Percentiles rank a stretch among this genome's conserved stretches.
Conservation (phyloP, 2,888 invertebrate genomes). For the Drosophila robusta region DNA sequence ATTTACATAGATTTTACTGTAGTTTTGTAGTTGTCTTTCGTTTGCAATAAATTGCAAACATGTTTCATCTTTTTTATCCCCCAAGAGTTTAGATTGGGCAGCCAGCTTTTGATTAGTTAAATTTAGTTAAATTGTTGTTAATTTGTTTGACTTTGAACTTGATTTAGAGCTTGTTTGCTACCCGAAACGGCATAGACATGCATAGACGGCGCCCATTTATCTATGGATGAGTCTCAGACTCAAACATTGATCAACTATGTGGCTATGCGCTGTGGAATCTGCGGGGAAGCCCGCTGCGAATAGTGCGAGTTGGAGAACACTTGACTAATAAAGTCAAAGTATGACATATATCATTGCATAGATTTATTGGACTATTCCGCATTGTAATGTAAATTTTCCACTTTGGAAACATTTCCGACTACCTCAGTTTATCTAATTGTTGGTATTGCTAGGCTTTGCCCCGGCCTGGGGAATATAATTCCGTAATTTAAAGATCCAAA, state of each 20-base stretch:
- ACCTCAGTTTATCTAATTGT: too few relatives aligned
- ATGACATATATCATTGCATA: neutral
- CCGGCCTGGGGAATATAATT: too few relatives aligned
- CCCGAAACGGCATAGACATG: constrained; percentile 32
- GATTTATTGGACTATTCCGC: neutral
- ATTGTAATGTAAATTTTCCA: too few relatives aligned
- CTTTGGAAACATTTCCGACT: too few relatives aligned
- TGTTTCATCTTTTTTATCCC: constrained; percentile 55
- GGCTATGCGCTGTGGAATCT: neutral
- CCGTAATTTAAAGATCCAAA: too few relatives aligned
- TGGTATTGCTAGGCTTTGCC: too few relatives aligned
- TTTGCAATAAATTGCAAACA: constrained; percentile 55
- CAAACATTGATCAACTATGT: constrained; percentile 1
- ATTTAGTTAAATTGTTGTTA: constrained; percentile 73
- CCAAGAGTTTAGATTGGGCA: constrained; percentile 32
- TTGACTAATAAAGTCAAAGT: neutral
- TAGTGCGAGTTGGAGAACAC: neutral
- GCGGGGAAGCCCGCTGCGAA: constrained; percentile 6
- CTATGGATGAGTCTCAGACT: constrained; percentile 9
- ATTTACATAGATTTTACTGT: constrained; percentile 44
- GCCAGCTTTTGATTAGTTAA: constrained; percentile 65
- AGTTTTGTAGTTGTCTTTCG: constrained; percentile 14
- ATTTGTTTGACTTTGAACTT: constrained; percentile 80
- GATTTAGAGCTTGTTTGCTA: constrained; percentile 72
- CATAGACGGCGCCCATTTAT: constrained; percentile 39